Conservation (phyloP, 2,888 invertebrate genomes). For the Reticulitermes lucifugus region DNA sequence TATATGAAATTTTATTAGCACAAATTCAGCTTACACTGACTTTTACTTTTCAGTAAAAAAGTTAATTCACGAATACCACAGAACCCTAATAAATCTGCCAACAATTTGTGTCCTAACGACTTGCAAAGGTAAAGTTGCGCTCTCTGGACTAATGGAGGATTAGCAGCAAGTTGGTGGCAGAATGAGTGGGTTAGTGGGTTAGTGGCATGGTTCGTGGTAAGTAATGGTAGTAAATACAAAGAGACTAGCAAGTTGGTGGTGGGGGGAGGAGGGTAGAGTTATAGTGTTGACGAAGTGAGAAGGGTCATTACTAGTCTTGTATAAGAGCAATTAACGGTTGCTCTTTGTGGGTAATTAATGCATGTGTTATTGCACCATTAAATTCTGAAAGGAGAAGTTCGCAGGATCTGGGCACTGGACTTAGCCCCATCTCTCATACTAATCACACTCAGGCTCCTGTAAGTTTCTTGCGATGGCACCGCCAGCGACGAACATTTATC, state of each 20-base stretch:
- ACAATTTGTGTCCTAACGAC: slow-evolving; percentile 5
- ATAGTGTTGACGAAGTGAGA: neutral
- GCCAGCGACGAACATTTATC: neutral
- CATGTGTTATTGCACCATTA: slow-evolving; percentile 42
- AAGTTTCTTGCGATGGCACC: neutral
- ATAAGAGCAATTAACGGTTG: slow-evolving; percentile 40
- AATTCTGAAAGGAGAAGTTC: slow-evolving; percentile 36
- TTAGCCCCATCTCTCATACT: neutral
- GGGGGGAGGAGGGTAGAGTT: neutral
- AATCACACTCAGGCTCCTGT: neutral
- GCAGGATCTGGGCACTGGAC: neutral
- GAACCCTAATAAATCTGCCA: neutral
- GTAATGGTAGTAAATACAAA: slow-evolving; percentile 34
- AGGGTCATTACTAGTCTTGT: slow-evolving; percentile 25
- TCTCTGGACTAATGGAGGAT: slow-evolving; percentile 23
- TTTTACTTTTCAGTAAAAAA: neutral
- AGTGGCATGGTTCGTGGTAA: neutral
- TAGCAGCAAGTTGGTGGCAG: neutral
- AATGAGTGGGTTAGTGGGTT: slow-evolving; percentile 15
- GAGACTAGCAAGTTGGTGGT: slow-evolving; percentile 23
- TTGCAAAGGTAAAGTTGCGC: neutral
- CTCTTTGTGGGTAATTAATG: slow-evolving; percentile 42
- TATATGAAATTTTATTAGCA: too few relatives aligned
- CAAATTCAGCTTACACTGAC: too few relatives aligned
- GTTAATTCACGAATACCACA: neutral